A percentile compares a stretch with the other conserved stretches of the same genome.
These are phyloP conservation scores for Meloidogyne chitwoodi DNA, from an alignment of 1,140 invertebrate species.

Conservation along the genomic window DNA sequence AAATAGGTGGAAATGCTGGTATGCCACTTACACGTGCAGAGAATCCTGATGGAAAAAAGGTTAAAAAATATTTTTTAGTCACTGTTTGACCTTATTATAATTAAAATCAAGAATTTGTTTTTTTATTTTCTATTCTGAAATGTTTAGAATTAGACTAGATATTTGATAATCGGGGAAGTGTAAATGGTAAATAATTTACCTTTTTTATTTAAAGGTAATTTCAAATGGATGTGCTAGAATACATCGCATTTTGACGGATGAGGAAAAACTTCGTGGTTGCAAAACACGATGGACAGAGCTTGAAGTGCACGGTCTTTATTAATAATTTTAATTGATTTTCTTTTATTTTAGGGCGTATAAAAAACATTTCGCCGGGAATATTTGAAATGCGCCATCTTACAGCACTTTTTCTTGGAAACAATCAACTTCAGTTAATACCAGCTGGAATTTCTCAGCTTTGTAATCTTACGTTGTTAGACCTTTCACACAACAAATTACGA, in stretches of 20 bases:
- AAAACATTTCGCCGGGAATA: slow-evolving; percentile 38
- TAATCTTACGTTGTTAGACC: slow-evolving; percentile 78
- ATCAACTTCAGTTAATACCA: slow-evolving; percentile 41
- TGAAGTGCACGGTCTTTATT: slow-evolving; percentile 39
- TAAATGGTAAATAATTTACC: too few species aligned
- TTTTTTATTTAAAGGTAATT: too few species aligned
- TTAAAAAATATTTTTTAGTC: background rate
- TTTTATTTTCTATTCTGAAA: too few species aligned
- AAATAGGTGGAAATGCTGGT: slow-evolving; percentile 27
- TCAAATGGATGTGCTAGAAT: slow-evolving; percentile 30
- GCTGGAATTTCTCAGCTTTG: slow-evolving; percentile 46
- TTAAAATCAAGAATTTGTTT: too few species aligned
- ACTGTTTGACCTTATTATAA: too few species aligned
- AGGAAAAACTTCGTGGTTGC: slow-evolving; percentile 37
- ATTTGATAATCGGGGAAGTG: too few species aligned
- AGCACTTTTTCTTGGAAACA: slow-evolving; percentile 48
- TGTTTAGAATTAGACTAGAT: too few species aligned
- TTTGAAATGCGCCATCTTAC: slow-evolving; percentile 53
- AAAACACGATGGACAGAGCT: slow-evolving; percentile 43
- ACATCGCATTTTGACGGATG: slow-evolving; percentile 38
- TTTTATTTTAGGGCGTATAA: slow-evolving; percentile 28
- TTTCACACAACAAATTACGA: slow-evolving; percentile 87
- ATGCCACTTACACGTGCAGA: slow-evolving; percentile 33
- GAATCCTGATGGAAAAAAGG: slow-evolving; percentile 38
- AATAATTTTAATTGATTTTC: slow-evolving; percentile 2